Base-by-base conservation (phyloP, 2,888 invertebrate species). In the Trimorus sp. region DNA sequence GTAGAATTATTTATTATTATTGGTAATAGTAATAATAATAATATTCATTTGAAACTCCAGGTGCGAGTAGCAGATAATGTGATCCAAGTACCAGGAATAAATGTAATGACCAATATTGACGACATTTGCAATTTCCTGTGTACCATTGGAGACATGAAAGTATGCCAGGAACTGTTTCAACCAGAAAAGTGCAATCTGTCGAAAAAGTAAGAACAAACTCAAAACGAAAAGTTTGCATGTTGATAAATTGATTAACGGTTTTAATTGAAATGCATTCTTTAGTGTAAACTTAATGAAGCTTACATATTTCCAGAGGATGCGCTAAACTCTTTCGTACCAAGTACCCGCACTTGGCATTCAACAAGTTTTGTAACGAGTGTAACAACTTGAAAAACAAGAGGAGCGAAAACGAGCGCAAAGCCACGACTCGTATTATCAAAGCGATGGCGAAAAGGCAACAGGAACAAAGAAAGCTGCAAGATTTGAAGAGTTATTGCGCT, bases 231-330 rank as follows among this genome's bases (percentile, higher is more conserved):
- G n/a, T n/a, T n/a, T n/a, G n/a, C n/a, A n/a, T n/a, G n/a, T n/a
- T n/a, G n/a, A n/a, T n/a, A n/a, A n/a, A n/a, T n/a, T n/a, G n/a
- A n/a, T n/a, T 14, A 8, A 48, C 16, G 0, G 16, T 15, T 4
- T 53, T 26, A 38, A 5, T 38, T 7, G 38, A 38, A 5, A 38
- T 38, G 38, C 8, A 38, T 54, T n/a, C 26, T 8, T n/a, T n/a
- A n/a, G n/a, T n/a, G n/a, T n/a, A n/a, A n/a, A n/a, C n/a, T n/a
- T n/a, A n/a, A n/a, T n/a, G n/a, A n/a, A n/a, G n/a, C n/a, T n/a
- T n/a, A n/a, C n/a, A n/a, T n/a, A n/a, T n/a, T 71, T 71, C 37
- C 14, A 71, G 71, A n/a, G 48, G 36, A n/a, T 71, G 71, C 8
- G 15, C 45, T 36, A 71, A 71, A 56, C 42, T 65, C 7, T 73